These are phyloP conservation scores for Euplexia lucipara DNA, from an alignment of 2,888 invertebrate species.

Conservation along the genomic window DNA sequence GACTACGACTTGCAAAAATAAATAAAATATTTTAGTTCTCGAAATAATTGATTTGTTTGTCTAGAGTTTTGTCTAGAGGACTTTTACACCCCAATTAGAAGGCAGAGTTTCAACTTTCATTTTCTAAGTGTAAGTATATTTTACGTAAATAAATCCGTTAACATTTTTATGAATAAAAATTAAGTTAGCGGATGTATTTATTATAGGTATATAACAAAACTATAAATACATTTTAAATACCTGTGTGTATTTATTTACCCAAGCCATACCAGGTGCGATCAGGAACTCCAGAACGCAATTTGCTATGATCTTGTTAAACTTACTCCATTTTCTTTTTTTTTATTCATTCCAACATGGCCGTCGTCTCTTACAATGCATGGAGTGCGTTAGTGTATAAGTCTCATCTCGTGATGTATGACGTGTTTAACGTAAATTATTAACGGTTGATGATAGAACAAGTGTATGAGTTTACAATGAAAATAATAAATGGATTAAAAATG, in stretches of 20 bases:
- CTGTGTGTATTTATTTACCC: no score
- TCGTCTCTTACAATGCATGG: conserved; percentile 68
- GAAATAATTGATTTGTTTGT: no score
- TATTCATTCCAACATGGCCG: conserved; percentile 11
- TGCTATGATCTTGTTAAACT: neutral
- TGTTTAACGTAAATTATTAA: conserved; percentile 86
- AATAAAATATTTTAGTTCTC: no score
- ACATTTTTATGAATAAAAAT: conserved; percentile 4
- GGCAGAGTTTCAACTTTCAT: neutral
- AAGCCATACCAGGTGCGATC: no score
- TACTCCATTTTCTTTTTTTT: no score
- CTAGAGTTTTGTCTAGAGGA: no score
- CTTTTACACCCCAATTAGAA: neutral
- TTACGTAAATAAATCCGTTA: neutral
- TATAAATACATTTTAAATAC: no score
- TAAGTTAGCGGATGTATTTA: neutral
- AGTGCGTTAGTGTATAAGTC: conserved; percentile 70
- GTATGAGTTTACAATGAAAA: conserved; percentile 90
- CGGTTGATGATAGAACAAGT: conserved; percentile 88
- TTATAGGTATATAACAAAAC: no score
- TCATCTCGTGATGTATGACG: conserved; percentile 77
- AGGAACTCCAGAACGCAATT: neutral
- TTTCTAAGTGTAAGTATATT: neutral
- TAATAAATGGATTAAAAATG: conserved; percentile 86
- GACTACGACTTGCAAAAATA: no score